Conservation (phyloP, 37 sponge, comb jelly and placozoan genomes). For the Cladorhizidae sp. region DNA sequence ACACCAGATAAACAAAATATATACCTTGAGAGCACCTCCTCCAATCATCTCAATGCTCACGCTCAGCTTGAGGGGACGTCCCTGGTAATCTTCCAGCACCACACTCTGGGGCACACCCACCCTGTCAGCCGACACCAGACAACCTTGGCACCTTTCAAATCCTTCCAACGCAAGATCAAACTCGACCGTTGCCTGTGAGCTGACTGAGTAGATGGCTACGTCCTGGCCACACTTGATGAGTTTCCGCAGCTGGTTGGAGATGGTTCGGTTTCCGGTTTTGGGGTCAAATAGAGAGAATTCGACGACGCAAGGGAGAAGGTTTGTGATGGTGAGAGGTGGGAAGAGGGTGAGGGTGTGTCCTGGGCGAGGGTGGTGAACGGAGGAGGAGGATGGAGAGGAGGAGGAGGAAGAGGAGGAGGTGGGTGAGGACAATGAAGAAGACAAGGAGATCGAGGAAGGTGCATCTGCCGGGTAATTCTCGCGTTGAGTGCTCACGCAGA, state of each 20-base stretch:
- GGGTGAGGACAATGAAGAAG: background rate
- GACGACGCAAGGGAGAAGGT: conserved; percentile 80
- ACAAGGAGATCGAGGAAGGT: background rate
- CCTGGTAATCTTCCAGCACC: conserved; percentile 13
- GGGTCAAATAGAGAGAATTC: conserved; percentile 27
- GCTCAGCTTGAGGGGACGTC: conserved; percentile 39
- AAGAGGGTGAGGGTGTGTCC: conserved; percentile 80
- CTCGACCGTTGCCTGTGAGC: conserved; percentile 17
- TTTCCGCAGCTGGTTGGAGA: background rate
- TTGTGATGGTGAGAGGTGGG: conserved; percentile 72
- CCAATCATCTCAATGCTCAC: conserved; percentile 47
- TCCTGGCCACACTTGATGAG: conserved; percentile 26
- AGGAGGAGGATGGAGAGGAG: background rate
- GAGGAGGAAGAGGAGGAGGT: background rate
- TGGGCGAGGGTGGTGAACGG: conserved; percentile 22
- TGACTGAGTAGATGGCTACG: conserved; percentile 49
- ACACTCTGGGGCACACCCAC: conserved; percentile 42
- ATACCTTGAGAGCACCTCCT: conserved; percentile 49
- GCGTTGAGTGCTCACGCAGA: conserved; percentile 61
- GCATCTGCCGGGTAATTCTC: conserved; percentile 57
- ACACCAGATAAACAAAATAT: background rate
- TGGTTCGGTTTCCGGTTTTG: background rate
- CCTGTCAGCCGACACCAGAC: conserved; percentile 23
- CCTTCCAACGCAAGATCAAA: conserved; percentile 53
- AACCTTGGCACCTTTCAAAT: conserved; percentile 36